These are phyloP conservation scores for Myotis vivesi DNA, from an alignment of 2,797 vertebrate genomes.

Conservation along the genomic window DNA sequence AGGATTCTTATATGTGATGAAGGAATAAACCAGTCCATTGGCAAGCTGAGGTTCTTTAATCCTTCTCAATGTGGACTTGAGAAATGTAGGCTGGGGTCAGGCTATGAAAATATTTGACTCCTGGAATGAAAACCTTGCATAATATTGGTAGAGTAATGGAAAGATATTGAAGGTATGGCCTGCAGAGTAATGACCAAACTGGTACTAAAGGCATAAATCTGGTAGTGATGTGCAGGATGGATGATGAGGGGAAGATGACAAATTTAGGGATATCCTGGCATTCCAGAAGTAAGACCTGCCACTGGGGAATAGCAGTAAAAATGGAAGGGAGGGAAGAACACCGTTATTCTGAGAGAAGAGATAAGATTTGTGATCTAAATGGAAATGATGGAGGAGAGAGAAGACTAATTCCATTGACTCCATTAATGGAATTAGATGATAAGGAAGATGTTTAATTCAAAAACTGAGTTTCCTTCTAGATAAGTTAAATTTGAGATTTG, in stretches of 20 bases:
- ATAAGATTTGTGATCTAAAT: neutral
- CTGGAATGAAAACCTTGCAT: neutral
- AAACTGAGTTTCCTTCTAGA: neutral
- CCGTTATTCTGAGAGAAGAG: neutral
- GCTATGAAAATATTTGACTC: neutral
- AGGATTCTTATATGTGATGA: too few species aligned
- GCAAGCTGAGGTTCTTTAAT: neutral
- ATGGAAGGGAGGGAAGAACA: neutral
- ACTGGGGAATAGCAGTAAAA: accelerated
- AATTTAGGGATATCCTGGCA: too few species aligned
- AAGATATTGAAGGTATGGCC: neutral
- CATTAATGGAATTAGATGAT: accelerated
- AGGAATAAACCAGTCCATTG: neutral
- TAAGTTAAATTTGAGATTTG: neutral
- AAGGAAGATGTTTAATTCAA: neutral
- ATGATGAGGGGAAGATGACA: neutral
- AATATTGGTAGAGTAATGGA: neutral
- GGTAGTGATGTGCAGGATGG: neutral
- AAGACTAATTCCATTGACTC: neutral
- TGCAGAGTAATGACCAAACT: neutral
- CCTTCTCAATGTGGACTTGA: neutral
- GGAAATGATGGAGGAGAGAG: accelerated
- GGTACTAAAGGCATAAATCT: neutral
- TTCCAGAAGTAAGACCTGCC: neutral
- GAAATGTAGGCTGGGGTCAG: neutral